A percentile compares a stretch with the other conserved stretches of the same genome.
phyloP scores from a whole-genome alignment of 2,888 invertebrate genomes.

The Phaonia tiefii region DNA sequence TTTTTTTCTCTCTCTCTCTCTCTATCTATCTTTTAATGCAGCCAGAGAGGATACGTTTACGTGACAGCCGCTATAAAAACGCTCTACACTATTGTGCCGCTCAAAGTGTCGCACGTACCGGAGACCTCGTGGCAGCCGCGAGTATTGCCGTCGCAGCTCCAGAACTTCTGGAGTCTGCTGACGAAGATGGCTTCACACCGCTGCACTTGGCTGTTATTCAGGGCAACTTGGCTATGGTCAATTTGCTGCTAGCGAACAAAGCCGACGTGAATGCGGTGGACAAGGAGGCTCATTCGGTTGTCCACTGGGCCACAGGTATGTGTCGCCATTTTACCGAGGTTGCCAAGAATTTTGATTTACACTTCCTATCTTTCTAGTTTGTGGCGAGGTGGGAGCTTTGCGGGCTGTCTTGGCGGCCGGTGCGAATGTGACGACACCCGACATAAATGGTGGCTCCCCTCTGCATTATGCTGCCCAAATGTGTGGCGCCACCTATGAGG shows the following conservation, averaged over 20 bases:
- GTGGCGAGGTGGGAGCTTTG: conserved; percentile 94
- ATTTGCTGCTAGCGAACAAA: conserved; percentile 91
- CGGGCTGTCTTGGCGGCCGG: conserved; percentile 92
- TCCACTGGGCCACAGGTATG: conserved; percentile 98
- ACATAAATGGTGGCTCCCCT: conserved; percentile 96
- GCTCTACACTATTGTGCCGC: conserved; percentile 95
- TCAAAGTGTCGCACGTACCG: conserved; percentile 74
- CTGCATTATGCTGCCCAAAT: conserved; percentile 99
- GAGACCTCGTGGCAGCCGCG: conserved; percentile 84
- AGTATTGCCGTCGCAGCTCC: conserved; percentile 93
- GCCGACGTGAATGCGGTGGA: conserved; percentile 95
- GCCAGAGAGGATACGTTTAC: conserved; percentile 84
- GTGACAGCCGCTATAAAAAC: conserved; percentile 91
- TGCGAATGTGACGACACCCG: conserved; percentile 92
- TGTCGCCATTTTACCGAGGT: not conserved
- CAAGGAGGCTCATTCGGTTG: conserved; percentile 95
- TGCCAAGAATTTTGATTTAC: not conserved
- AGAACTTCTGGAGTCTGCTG: conserved; percentile 90
- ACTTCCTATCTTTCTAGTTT: conserved; percentile 83
- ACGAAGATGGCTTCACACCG: conserved; percentile 97
- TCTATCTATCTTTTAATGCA: conserved; percentile 71
- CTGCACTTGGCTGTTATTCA: conserved; percentile 97
- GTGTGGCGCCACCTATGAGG: conserved; percentile 90
- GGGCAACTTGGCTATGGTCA: conserved; percentile 92
- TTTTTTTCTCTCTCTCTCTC: too few relatives aligned